These are phyloP conservation scores for Phaethon lepturus DNA, from an alignment of 2,113 vertebrate genomes.

Conservation along the genomic window DNA sequence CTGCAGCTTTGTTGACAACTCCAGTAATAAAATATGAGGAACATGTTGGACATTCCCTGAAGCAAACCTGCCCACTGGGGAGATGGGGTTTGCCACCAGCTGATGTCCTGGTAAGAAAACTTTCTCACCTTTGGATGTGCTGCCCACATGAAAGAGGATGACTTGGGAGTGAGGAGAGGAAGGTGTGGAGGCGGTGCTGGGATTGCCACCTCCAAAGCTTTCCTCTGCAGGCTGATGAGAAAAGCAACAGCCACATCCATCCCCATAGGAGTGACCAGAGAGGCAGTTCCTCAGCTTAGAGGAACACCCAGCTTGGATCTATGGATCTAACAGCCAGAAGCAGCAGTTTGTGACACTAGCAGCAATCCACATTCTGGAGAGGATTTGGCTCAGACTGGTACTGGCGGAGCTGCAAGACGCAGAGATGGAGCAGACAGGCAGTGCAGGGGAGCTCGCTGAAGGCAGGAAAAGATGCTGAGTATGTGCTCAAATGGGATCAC, in stretches of 20 bases:
- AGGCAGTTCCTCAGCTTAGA: not conserved
- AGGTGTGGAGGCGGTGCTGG: not conserved
- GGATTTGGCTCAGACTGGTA: not conserved
- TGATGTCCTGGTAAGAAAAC: not conserved
- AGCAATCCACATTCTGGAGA: not conserved
- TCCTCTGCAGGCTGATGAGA: not conserved
- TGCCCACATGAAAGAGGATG: not conserved
- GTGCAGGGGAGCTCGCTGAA: not conserved
- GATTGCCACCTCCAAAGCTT: not conserved
- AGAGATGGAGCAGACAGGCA: not conserved
- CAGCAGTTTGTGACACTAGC: not conserved
- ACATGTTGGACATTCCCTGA: not conserved
- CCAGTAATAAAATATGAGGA: not conserved
- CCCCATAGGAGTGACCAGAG: not conserved
- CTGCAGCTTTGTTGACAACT: not conserved
- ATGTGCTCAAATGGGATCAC: not conserved
- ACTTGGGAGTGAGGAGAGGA: not conserved
- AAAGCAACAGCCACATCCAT: not conserved
- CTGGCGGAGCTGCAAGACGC: not conserved
- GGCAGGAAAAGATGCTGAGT: not conserved
- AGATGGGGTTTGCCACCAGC: not conserved
- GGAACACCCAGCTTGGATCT: not conserved
- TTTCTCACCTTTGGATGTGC: not conserved
- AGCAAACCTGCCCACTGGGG: not conserved
- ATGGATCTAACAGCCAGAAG: not conserved